Conservation (phyloP, 2,797 vertebrate species). For the Enteromius thamalakanensis region DNA sequence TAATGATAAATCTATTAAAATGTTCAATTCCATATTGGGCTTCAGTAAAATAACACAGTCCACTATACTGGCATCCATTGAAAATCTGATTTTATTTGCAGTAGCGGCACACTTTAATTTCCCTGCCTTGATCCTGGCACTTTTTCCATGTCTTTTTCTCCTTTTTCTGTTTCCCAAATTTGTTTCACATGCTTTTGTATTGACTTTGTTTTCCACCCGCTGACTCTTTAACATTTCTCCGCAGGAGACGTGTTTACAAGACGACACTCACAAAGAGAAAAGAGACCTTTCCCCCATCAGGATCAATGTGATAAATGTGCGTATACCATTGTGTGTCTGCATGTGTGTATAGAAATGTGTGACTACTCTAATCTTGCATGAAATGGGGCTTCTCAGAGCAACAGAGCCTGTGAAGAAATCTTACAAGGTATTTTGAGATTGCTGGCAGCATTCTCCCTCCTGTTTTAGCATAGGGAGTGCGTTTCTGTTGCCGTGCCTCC, state of each 20-base stretch:
- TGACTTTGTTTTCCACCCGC: slow-evolving; percentile 1
- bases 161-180: not conserved
- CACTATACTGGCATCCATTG: not conserved
- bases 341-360: slow-evolving; percentile 18
- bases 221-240: slow-evolving; percentile 33
- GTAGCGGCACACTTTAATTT: not conserved
- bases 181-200: slow-evolving; percentile 18
- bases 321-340: slow-evolving; percentile 41
- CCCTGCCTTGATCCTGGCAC: not conserved
- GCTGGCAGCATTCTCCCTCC: slow-evolving; percentile 25
- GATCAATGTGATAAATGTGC: slow-evolving; percentile 78
- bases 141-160: not conserved
- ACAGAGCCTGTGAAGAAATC: slow-evolving; percentile 33
- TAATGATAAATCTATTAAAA: slow-evolving; percentile 6
- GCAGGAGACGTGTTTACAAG: slow-evolving; percentile 80
- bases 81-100: not conserved
- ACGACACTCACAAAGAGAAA: slow-evolving; percentile 71
- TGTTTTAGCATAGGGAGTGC: slow-evolving; percentile 21
- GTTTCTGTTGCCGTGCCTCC: slow-evolving; percentile 21
- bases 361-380: slow-evolving; percentile 25
- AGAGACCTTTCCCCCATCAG: slow-evolving; percentile 80
- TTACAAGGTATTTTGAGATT: slow-evolving; percentile 33
- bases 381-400: slow-evolving; percentile 4
- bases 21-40: not conserved
- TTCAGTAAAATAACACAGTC: not conserved